Evolutionary conservation across 2,113 vertebrate species (phyloP).

Genomic region (Austrofundulus limnaeus): DNA sequence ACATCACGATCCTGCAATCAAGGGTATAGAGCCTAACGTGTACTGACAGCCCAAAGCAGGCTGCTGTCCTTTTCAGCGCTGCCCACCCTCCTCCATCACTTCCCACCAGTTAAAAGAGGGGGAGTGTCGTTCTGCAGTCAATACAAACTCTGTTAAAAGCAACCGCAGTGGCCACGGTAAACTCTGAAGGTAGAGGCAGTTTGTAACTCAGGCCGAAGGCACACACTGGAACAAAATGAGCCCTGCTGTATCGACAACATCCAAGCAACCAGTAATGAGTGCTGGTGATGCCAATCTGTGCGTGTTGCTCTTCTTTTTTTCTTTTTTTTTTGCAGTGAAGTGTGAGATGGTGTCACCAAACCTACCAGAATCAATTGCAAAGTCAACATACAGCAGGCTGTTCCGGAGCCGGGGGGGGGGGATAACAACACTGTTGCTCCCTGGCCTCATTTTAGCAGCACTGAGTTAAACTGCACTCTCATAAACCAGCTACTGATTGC

Average conservation of each 20-base stretch:
- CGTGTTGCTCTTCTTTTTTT: constrained; percentile 33
- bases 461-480: constrained; percentile 14
- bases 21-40: constrained; percentile 11
- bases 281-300: constrained; percentile 36
- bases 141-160: constrained; percentile 27
- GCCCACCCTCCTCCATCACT: constrained; percentile 36
- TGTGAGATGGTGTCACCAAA: constrained; percentile 53
- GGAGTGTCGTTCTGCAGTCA: constrained; percentile 38
- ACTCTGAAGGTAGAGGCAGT: constrained; percentile 14
- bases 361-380: constrained; percentile 60
- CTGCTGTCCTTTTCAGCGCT: constrained; percentile 20
- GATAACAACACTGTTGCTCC: constrained; percentile 20
- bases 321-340: constrained; percentile 39
- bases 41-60: constrained; percentile 9
- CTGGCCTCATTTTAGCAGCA: constrained; percentile 32
- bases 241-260: constrained; percentile 18
- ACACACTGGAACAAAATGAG: background rate
- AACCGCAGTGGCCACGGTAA: constrained; percentile 24
- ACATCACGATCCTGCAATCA: background rate
- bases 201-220: constrained; percentile 24
- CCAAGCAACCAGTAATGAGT: constrained; percentile 12
- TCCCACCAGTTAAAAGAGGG: constrained; percentile 19
- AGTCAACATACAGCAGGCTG: constrained; percentile 61
- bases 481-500: constrained; percentile 10
- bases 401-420: constrained; percentile 40